Percentiles rank a stretch among this genome's conserved stretches.
Evolutionary conservation across 1,140 invertebrate species (phyloP).

Genomic region (Platyura marginata): DNA sequence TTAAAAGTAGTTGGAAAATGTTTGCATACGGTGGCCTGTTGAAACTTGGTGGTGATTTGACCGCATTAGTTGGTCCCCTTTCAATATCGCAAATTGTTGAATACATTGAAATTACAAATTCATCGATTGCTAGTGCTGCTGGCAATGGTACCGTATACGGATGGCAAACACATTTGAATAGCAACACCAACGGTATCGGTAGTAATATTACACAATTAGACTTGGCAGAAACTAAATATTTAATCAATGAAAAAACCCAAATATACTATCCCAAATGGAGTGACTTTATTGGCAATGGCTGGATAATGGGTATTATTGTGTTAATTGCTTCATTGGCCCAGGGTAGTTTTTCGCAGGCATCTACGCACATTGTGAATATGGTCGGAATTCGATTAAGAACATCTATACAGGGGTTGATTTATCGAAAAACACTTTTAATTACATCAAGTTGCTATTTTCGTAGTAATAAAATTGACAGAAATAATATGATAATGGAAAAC

Average conservation of each 20-base stretch:
- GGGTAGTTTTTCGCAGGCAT: conserved; percentile 65
- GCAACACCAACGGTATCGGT: neutral
- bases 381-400: conserved; percentile 63
- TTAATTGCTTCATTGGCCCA: conserved; percentile 55
- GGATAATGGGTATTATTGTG: conserved; percentile 51
- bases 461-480: neutral
- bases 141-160: neutral
- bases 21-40: conserved; percentile 52
- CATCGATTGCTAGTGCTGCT: neutral
- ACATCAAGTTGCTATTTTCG: conserved; percentile 11
- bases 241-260: conserved; percentile 9
- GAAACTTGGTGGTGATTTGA: conserved; percentile 58
- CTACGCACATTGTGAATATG: conserved; percentile 61
- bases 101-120: conserved; percentile 29
- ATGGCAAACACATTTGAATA: neutral
- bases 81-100: conserved; percentile 54
- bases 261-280: conserved; percentile 27
- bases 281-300: conserved; percentile 57
- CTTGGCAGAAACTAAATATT: neutral
- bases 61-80: conserved; percentile 55
- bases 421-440: conserved; percentile 23
- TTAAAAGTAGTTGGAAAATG: conserved; percentile 47
- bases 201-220: neutral
- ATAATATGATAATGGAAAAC: conserved; percentile 1
- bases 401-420: conserved; percentile 47